Conservation (phyloP, 1,140 invertebrate genomes). For the Condylostylus longicornis region DNA sequence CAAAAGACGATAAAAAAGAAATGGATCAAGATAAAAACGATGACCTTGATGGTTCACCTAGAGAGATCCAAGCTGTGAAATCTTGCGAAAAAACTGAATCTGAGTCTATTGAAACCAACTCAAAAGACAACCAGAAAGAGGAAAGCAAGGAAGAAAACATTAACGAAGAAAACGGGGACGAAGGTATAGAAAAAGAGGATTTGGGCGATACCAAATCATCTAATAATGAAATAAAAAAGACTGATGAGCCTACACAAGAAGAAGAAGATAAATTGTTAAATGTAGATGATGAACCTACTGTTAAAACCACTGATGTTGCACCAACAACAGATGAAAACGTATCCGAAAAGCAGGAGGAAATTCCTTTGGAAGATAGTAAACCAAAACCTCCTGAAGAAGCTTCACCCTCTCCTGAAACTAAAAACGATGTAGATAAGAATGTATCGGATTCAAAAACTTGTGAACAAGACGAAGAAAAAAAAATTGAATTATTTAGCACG, state of each 20-base stretch:
- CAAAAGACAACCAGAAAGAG: not conserved
- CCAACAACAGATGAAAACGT: conserved; percentile 3
- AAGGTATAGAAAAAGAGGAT: conserved; percentile 6
- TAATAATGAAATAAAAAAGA: conserved; percentile 3
- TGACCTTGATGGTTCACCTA: not conserved
- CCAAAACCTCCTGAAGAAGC: conserved; percentile 6
- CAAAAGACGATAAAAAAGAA: not conserved
- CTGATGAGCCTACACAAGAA: conserved; percentile 8
- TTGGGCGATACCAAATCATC: conserved; percentile 6
- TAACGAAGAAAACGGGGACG: conserved; percentile 1
- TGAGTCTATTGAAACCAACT: not conserved
- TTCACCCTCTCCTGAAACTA: conserved; percentile 8
- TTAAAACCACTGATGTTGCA: conserved; percentile 2
- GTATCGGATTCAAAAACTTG: conserved; percentile 7
- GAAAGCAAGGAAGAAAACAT: not conserved
- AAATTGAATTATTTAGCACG: not conserved
- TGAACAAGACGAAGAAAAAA: conserved; percentile 9
- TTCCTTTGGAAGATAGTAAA: not conserved
- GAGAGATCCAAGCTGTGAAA: no score
- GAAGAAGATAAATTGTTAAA: conserved; percentile 9
- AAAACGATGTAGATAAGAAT: conserved; percentile 5
- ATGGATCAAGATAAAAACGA: not conserved
- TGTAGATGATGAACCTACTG: not conserved
- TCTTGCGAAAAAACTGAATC: conserved; percentile 1
- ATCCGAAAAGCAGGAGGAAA: not conserved